Base-by-base conservation (phyloP, 2,797 vertebrate species). In the Cynodonichthys magdalenae region DNA sequence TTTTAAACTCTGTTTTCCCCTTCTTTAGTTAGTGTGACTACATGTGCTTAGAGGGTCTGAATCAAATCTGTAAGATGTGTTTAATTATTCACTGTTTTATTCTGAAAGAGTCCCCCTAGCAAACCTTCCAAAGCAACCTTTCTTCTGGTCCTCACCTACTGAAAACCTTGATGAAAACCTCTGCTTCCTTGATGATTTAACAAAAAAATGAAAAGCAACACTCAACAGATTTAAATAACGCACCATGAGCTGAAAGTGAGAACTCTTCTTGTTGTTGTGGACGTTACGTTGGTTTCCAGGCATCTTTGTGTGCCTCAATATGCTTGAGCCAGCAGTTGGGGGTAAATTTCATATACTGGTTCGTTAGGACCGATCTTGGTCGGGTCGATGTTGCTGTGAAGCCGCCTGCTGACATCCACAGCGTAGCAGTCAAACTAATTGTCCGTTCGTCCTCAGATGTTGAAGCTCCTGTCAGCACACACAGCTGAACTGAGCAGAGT, bases 401-500 rank as follows among this genome's bases (percentile, higher is more conserved):
- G 29, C 51, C 4, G 29, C 51, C 52, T 19, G 52, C 52, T 36
- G 52, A 53, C 52, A 39, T 36, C 52, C 15, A 12, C 14, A 34
- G 29, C 47, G 28, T 39, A 14, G 36, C 36, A 14, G 36, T 39
- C 36, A 11, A 39, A 11, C 36, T 82, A 83, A 80, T 83, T 86
- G 54, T 45, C 61, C 59, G 66, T 77, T 11, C 68, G 59, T 63
- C 61, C 64, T 59, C 34, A 71, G 75, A 84, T 68, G 79, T 60
- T 68, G 53, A 6, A 28, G 48, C 79, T 50, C 63, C 20, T 1
- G 49, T 20, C 54, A 1, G 60, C 55, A 62, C 46, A 20, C 4
- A 5, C 36, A 3, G 14, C 45, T 2, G 51, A 39, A 39, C 36
- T 12, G 36, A 39, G 36, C 36, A 14, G 63, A 20, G 61, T 66